phyloP scores from a whole-genome alignment of 2,888 invertebrate species.

The Trichogramma dendrolimi region DNA sequence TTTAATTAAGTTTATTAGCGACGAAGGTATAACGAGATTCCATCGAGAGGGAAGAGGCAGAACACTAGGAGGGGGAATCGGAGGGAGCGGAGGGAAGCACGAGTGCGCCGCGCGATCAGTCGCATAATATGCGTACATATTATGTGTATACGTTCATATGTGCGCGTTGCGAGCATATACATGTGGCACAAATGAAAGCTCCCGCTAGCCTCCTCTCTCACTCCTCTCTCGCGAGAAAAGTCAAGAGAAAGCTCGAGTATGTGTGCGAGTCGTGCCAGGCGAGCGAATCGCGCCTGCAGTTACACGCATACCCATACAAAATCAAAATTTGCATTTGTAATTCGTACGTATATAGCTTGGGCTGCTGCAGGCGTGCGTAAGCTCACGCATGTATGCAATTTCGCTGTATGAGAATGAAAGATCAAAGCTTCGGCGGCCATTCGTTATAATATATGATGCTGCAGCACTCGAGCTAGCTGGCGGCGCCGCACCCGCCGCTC shows the following conservation, averaged over 20 bases:
- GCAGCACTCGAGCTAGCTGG: too few relatives aligned
- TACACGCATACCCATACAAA: constrained; percentile 16
- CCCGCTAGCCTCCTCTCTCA: too few relatives aligned
- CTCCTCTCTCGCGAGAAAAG: too few relatives aligned
- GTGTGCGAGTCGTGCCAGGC: too few relatives aligned
- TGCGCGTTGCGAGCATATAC: too few relatives aligned
- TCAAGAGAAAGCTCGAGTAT: too few relatives aligned
- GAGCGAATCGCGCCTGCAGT: not conserved
- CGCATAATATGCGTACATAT: constrained; percentile 4
- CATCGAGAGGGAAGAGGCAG: constrained; percentile 28
- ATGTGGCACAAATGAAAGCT: too few relatives aligned
- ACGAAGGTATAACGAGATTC: constrained; percentile 36
- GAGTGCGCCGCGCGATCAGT: constrained; percentile 10
- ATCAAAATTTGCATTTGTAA: constrained; percentile 25
- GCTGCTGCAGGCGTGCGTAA: constrained; percentile 1
- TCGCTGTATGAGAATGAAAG: constrained; percentile 20
- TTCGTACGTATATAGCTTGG: constrained; percentile 4
- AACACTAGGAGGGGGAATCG: constrained; percentile 2
- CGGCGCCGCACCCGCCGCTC: too few relatives aligned
- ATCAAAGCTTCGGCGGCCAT: constrained; percentile 19
- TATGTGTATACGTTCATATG: too few relatives aligned
- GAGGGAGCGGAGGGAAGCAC: constrained; percentile 10
- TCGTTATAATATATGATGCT: not conserved
- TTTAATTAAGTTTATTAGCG: constrained; percentile 40
- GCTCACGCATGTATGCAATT: constrained; percentile 14